A percentile compares a stretch with the other conserved stretches of the same genome.
Conservation (phyloP, 2,797 vertebrate genomes). For the Micropoecilia bifurca region DNA sequence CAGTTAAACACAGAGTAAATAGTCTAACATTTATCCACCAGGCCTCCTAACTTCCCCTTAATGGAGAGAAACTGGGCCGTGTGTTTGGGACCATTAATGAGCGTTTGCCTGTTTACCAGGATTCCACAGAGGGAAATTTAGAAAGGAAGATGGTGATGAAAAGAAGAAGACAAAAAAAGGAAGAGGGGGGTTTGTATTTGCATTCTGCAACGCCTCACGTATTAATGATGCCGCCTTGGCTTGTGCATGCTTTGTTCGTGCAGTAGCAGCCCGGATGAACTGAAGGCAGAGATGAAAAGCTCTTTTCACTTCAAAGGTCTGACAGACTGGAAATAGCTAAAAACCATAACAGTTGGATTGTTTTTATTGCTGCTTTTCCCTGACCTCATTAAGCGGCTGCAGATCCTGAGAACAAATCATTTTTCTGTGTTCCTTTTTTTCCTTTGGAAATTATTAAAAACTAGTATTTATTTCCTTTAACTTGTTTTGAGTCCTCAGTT, state of each 20-base stretch:
- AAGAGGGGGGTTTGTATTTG: slow-evolving; percentile 52
- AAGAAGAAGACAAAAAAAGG: slow-evolving; percentile 26
- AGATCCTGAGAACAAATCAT: slow-evolving; percentile 25
- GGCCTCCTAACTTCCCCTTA: not conserved
- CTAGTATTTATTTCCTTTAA: slow-evolving; percentile 38
- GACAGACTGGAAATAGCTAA: slow-evolving; percentile 38
- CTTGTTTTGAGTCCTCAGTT: not conserved
- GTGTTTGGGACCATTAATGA: slow-evolving; percentile 33
- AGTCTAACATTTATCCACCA: not conserved
- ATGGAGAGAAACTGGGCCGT: not conserved
- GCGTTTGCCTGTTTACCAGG: slow-evolving; percentile 29
- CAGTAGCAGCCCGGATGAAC: slow-evolving; percentile 43
- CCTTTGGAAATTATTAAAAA: slow-evolving; percentile 30
- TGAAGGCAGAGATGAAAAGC: slow-evolving; percentile 46
- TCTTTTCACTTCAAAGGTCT: slow-evolving; percentile 49
- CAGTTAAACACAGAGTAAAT: not conserved
- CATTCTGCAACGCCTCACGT: slow-evolving; percentile 35
- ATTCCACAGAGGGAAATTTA: slow-evolving; percentile 23
- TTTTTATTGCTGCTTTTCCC: slow-evolving; percentile 60
- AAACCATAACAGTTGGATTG: slow-evolving; percentile 48
- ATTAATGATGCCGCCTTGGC: slow-evolving; percentile 23
- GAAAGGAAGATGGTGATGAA: slow-evolving; percentile 13
- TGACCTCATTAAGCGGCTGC: slow-evolving; percentile 59
- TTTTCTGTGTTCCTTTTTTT: slow-evolving; percentile 7
- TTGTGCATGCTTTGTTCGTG: slow-evolving; percentile 25